These are phyloP conservation scores for Trypoxylon attenuatum DNA, from an alignment of 2,888 invertebrate species.

Conservation along the genomic window DNA sequence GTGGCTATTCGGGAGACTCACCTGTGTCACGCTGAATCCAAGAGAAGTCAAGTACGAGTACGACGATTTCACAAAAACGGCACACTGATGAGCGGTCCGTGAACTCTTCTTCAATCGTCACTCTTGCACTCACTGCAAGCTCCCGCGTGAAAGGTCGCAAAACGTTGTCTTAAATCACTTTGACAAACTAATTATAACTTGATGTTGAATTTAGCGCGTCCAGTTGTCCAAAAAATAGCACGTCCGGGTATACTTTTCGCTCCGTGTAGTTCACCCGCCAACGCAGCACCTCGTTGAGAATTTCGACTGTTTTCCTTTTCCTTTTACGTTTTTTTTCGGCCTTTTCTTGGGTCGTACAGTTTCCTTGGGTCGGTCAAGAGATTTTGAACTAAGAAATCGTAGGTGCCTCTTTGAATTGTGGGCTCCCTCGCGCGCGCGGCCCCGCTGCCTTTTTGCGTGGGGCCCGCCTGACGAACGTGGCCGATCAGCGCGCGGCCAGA, in stretches of 20 bases:
- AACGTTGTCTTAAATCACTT: constrained; percentile 22
- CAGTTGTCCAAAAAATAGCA: not conserved
- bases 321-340: not conserved
- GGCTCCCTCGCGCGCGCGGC: constrained; percentile 51
- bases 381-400: constrained; percentile 24
- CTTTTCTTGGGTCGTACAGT: not conserved
- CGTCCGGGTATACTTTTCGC: not conserved
- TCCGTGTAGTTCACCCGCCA: not conserved
- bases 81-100: constrained; percentile 44
- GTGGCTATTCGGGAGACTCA: constrained; percentile 33
- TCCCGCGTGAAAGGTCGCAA: constrained; percentile 4
- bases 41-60: constrained; percentile 43
- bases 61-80: constrained; percentile 48
- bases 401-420: constrained; percentile 8
- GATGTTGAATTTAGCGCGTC: no score
- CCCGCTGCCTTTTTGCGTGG: constrained; percentile 59
- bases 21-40: constrained; percentile 52
- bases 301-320: not conserved
- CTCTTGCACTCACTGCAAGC: constrained; percentile 50
- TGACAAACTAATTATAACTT: no score
- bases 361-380: not conserved
- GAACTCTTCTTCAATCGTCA: constrained; percentile 36
- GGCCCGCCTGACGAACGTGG: constrained; percentile 61
- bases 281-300: not conserved
- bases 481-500: constrained; percentile 60